Conservation (phyloP, 1,140 invertebrate species). For the Lordiphosa collinella region DNA sequence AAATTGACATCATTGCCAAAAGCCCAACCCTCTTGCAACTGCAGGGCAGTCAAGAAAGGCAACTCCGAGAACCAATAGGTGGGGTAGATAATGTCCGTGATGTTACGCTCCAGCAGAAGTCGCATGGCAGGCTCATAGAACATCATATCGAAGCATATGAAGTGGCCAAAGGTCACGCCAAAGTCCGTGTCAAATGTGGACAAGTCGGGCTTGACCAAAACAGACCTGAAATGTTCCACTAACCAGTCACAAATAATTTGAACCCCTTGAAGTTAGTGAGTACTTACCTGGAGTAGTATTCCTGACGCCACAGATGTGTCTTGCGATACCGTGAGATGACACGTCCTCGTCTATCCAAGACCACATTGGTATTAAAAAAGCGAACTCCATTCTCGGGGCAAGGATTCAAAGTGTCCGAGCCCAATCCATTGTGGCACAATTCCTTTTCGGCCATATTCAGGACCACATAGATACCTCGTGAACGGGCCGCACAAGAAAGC, state of each 20-base stretch:
- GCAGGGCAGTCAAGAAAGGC: slow-evolving; percentile 83
- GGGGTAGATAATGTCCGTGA: slow-evolving; percentile 87
- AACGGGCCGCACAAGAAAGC: slow-evolving; percentile 54
- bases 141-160: slow-evolving; percentile 89
- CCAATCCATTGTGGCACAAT: slow-evolving; percentile 25
- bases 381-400: slow-evolving; percentile 35
- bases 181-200: slow-evolving; percentile 84
- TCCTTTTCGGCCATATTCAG: slow-evolving; percentile 67
- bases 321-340: slow-evolving; percentile 86
- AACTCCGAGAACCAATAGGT: slow-evolving; percentile 87
- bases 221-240: slow-evolving; percentile 2
- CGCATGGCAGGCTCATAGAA: slow-evolving; percentile 83
- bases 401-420: slow-evolving; percentile 15
- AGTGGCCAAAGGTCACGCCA: slow-evolving; percentile 86
- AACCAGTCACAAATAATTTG: no score
- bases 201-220: slow-evolving; percentile 67
- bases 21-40: slow-evolving; percentile 81
- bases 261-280: no score
- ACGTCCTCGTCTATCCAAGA: slow-evolving; percentile 83
- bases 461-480: slow-evolving; percentile 52
- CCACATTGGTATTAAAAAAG: slow-evolving; percentile 86
- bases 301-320: slow-evolving; percentile 82
- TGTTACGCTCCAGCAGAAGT: slow-evolving; percentile 48
- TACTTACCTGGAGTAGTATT: slow-evolving; percentile 12
- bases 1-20: slow-evolving; percentile 81